Percentiles rank a stretch among this genome's conserved stretches.
Evolutionary conservation across 1,140 invertebrate genomes (phyloP).

Genomic region (Tetramorium alpestre): DNA sequence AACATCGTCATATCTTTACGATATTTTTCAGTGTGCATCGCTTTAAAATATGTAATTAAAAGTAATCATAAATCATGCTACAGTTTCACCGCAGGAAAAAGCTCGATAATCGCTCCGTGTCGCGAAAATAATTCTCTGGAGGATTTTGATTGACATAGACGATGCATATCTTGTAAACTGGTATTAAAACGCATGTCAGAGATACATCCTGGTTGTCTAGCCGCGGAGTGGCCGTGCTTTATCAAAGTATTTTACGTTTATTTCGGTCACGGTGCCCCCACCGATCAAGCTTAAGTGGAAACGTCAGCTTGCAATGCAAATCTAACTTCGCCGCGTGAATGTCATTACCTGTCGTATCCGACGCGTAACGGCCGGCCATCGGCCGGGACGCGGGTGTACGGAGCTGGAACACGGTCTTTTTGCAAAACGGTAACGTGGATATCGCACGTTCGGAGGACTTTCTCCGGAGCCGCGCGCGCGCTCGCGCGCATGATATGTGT

Average conservation of each 20-base stretch:
- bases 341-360: background rate
- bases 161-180: background rate
- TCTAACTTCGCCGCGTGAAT: conserved; percentile 20
- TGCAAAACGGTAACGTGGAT: conserved; percentile 49
- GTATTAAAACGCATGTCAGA: background rate
- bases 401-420: background rate
- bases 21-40: background rate
- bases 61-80: background rate
- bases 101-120: background rate
- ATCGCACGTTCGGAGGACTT: conserved; percentile 58
- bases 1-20: background rate
- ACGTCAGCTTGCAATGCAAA: background rate
- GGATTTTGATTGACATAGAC: background rate
- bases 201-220: background rate
- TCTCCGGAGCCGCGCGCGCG: conserved; percentile 26
- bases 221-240: background rate
- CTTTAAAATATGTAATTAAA: background rate
- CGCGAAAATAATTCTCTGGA: background rate
- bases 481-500: background rate
- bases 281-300: background rate
- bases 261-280: background rate
- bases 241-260: conserved; percentile 36
- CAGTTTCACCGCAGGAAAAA: no score
- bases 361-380: conserved; percentile 15
- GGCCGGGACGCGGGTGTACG: background rate